Percentiles rank a stretch among this genome's conserved stretches.
These are phyloP conservation scores for Clistopyga incitator DNA, from an alignment of 2,888 invertebrate genomes.

Conservation along the genomic window DNA sequence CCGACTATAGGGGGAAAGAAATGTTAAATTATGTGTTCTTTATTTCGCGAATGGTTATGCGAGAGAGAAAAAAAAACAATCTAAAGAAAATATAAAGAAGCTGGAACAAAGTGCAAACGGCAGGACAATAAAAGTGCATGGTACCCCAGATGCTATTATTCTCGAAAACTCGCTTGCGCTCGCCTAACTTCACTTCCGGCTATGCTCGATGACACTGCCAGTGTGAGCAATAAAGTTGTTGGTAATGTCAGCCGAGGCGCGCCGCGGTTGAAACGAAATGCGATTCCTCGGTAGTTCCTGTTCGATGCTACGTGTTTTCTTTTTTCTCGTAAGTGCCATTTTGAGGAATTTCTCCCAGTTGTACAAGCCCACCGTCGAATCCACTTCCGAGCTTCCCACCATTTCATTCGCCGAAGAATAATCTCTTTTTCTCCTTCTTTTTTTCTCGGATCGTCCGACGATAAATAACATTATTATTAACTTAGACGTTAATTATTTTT, in stretches of 20 bases:
- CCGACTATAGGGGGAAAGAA: not conserved
- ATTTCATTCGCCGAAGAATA: not conserved
- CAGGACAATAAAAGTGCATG: constrained; percentile 63
- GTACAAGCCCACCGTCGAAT: not conserved
- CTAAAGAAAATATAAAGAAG: not conserved
- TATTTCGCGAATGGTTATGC: not conserved
- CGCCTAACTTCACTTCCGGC: constrained; percentile 3
- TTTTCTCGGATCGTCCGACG: not conserved
- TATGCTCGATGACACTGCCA: constrained; percentile 36
- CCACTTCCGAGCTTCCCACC: not conserved
- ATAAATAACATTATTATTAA: not conserved
- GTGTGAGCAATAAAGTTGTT: constrained; percentile 37
- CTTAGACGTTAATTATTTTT: not conserved
- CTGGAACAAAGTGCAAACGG: constrained; percentile 29
- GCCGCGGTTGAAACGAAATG: not conserved
- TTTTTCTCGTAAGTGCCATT: constrained; percentile 44
- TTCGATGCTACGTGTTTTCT: not conserved
- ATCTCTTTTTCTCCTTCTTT: not conserved
- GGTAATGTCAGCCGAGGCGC: constrained; percentile 14
- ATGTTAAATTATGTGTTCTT: not conserved
- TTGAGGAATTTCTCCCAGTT: constrained; percentile 12
- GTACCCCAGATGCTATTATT: constrained; percentile 67
- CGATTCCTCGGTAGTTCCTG: constrained; percentile 12
- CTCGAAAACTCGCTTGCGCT: constrained; percentile 39
- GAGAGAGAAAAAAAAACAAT: not conserved